These are phyloP conservation scores for Epinephelus awoara DNA, from an alignment of 2,797 vertebrate species.

Conservation along the genomic window DNA sequence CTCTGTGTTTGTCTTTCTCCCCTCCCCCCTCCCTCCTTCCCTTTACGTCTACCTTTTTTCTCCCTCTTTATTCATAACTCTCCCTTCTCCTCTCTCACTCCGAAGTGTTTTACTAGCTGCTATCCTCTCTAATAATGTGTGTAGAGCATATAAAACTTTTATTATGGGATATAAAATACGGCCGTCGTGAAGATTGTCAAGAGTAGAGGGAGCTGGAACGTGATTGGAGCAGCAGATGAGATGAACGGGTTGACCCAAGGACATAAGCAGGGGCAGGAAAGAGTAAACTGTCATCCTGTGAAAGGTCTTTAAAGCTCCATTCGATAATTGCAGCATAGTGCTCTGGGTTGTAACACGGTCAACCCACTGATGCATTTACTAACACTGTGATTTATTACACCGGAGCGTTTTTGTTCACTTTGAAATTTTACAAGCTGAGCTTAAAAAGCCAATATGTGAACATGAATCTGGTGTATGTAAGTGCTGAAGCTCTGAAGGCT, in stretches of 20 bases:
- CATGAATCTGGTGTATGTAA: conserved; percentile 13
- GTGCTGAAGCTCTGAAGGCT: not conserved
- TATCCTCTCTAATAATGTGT: conserved; percentile 86
- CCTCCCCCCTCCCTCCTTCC: conserved; percentile 1
- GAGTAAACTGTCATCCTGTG: conserved; percentile 52
- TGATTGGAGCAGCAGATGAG: conserved; percentile 79
- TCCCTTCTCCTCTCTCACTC: conserved; percentile 67
- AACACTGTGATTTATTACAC: conserved; percentile 44
- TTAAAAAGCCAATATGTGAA: conserved; percentile 26
- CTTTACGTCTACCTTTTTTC: conserved; percentile 36
- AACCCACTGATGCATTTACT: conserved; percentile 46
- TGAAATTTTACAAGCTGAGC: conserved; percentile 41
- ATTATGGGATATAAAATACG: conserved; percentile 84
- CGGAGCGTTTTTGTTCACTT: conserved; percentile 39
- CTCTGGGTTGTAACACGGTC: conserved; percentile 52
- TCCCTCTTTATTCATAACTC: conserved; percentile 74
- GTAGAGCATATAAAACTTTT: conserved; percentile 86
- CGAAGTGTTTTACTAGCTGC: conserved; percentile 84
- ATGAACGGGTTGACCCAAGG: conserved; percentile 71
- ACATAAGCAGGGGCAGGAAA: conserved; percentile 65
- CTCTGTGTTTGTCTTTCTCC: conserved; percentile 41
- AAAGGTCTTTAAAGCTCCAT: conserved; percentile 67
- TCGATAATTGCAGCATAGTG: conserved; percentile 48
- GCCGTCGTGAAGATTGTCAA: conserved; percentile 79
- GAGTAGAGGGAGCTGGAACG: conserved; percentile 56